Percentiles rank a stretch among this genome's conserved stretches.
Evolutionary conservation across 2,113 vertebrate genomes (phyloP).

Genomic region (Galbula dea): DNA sequence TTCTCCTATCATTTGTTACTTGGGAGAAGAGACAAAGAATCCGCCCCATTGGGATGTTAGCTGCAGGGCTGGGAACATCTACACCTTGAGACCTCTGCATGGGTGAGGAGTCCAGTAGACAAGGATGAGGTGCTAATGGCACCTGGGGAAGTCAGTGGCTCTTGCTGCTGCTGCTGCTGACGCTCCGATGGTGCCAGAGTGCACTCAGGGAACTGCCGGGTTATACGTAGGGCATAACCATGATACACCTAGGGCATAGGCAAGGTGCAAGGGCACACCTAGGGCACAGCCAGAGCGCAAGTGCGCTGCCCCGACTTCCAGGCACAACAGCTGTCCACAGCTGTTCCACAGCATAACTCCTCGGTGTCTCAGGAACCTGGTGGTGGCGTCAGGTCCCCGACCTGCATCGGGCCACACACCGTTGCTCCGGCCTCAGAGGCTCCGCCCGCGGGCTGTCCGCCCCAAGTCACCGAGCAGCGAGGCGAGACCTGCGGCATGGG

Average conservation of each 20-base stretch:
- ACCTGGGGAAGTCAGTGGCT: background rate
- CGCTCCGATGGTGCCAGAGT: fast-evolving
- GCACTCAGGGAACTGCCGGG: too few species aligned
- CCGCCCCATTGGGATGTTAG: background rate
- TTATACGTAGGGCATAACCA: too few species aligned
- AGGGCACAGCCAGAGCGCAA: too few species aligned
- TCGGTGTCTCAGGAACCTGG: background rate
- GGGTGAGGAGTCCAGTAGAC: fast-evolving
- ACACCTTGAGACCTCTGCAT: fast-evolving
- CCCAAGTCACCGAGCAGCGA: background rate
- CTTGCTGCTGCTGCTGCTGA: background rate
- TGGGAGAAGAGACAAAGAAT: too few species aligned
- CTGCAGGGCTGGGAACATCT: background rate
- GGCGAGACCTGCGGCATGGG: background rate
- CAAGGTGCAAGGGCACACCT: too few species aligned
- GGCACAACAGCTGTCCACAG: too few species aligned
- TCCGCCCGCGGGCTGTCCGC: background rate
- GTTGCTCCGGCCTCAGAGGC: background rate
- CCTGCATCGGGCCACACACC: background rate
- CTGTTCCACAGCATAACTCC: background rate
- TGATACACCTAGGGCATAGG: too few species aligned
- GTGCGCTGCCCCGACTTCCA: background rate
- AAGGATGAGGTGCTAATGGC: fast-evolving
- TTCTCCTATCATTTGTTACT: too few species aligned
- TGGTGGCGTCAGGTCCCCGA: too few species aligned